Evolutionary conservation across 2,888 invertebrate species (phyloP), one percentile per base, ranked within the genome.

Genomic region (Calameuta filiformis): DNA sequence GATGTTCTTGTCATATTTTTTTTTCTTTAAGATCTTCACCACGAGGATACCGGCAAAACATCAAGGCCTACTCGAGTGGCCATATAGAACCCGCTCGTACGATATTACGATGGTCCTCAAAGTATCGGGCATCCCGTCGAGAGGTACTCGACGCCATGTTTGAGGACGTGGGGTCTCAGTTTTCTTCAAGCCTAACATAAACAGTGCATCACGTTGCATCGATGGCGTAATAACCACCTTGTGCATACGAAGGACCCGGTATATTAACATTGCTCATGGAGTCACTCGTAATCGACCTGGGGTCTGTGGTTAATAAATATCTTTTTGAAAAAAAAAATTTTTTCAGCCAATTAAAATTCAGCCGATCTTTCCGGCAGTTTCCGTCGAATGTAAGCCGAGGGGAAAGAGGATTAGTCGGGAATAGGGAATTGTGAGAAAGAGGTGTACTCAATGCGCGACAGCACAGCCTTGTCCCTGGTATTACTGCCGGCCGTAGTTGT

Each of bases 111-210:
- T 85, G 85, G 85, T 81, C 85, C 87, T 87, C 81, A 79, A 81
- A 84, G 85, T 81, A 87, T 86, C 83, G 86, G 85, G 82, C 88
- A 82, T 87, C 87, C 89, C 88, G 88, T 85, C 76, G 87, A 88
- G 89, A 87, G 87, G 82, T 84, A 85, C 89, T 88, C 85, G 85
- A 88, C 83, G 79, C 83, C 83, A 81, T 85, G 85, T 87, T 87
- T 85, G 88, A 87, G 85, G 71, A 75, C 79, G 73, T 75, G 73
- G 78, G 77, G 71, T 75, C 68, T 86, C 82, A 82, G 82, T 85
- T 85, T 86, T 85, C 85, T 81, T 77, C 73, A 79, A 85, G 82
- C 83, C 85, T 85, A 85, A 86, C 85, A 83, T 86, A 85, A 87
- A 85, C 84, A 82, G 81, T 82, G 82, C 75, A 74, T 83, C 82